Conservation (phyloP, 2,113 vertebrate species). For the Tapirus terrestris region DNA sequence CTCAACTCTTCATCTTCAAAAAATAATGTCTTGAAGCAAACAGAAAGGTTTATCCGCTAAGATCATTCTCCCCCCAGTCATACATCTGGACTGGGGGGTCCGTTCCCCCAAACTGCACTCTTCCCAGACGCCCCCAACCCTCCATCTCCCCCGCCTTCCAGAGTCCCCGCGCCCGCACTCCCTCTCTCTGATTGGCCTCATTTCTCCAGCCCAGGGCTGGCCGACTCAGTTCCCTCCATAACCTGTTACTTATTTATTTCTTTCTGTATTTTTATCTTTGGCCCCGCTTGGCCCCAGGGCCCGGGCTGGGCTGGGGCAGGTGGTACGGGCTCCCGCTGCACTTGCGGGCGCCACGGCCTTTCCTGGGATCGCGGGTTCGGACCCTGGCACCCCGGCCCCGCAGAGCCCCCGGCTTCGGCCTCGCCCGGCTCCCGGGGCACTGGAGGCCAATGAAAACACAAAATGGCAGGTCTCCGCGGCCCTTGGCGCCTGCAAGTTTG, state of each 20-base stretch:
- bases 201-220: slow-evolving; percentile 56
- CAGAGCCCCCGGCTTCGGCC: slow-evolving; percentile 60
- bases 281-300: slow-evolving; percentile 45
- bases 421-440: slow-evolving; percentile 86
- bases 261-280: slow-evolving; percentile 18
- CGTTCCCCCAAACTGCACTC: background rate
- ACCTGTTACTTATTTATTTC: slow-evolving; percentile 86
- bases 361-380: slow-evolving; percentile 79
- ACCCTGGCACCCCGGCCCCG: slow-evolving; percentile 74
- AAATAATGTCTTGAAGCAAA: slow-evolving; percentile 68
- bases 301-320: slow-evolving; percentile 61
- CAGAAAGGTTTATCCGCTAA: slow-evolving; percentile 53
- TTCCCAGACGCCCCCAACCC: background rate
- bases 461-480: slow-evolving; percentile 96
- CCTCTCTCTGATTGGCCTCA: slow-evolving; percentile 51
- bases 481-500: slow-evolving; percentile 92
- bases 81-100: background rate
- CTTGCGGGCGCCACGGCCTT: slow-evolving; percentile 27
- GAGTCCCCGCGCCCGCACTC: background rate
- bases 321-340: slow-evolving; percentile 60
- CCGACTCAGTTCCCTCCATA: slow-evolving; percentile 78
- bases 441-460: slow-evolving; percentile 93
- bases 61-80: background rate
- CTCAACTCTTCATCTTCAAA: slow-evolving; percentile 72
- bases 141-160: background rate